Percentiles rank a stretch among this genome's conserved stretches.
Evolutionary conservation across 2,888 invertebrate genomes (phyloP).

Genomic region (Operophtera brumata): DNA sequence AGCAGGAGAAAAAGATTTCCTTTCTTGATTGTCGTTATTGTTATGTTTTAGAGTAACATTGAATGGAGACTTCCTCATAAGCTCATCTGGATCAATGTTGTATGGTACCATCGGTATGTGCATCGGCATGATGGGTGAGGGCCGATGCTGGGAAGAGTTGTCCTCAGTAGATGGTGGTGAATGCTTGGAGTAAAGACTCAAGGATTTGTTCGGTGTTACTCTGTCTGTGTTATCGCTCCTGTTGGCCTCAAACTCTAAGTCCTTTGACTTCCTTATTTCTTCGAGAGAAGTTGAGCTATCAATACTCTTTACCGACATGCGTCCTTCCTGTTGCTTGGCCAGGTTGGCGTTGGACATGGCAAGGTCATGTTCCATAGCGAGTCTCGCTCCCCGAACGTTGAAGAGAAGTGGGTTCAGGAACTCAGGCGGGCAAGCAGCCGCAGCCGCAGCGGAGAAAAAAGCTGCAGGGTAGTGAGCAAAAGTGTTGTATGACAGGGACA

Average conservation of each 20-base stretch:
- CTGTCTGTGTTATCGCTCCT: slow-evolving; percentile 68
- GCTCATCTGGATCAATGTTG: slow-evolving; percentile 59
- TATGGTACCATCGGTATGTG: slow-evolving; percentile 59
- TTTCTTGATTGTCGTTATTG: slow-evolving; percentile 54
- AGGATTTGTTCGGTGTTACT: slow-evolving; percentile 79
- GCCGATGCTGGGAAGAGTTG: slow-evolving; percentile 81
- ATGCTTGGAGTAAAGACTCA: slow-evolving; percentile 74
- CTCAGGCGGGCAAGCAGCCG: slow-evolving; percentile 80
- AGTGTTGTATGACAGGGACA: slow-evolving; percentile 83
- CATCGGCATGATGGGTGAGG: slow-evolving; percentile 84
- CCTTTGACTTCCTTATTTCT: slow-evolving; percentile 62
- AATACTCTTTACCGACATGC: slow-evolving; percentile 70
- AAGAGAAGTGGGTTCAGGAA: slow-evolving; percentile 84
- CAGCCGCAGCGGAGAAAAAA: slow-evolving; percentile 72
- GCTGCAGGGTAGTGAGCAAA: slow-evolving; percentile 83
- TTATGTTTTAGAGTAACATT: slow-evolving; percentile 61
- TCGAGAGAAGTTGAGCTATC: slow-evolving; percentile 71
- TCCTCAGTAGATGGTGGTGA: slow-evolving; percentile 86
- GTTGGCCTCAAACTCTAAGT: slow-evolving; percentile 55
- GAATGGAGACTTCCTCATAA: slow-evolving; percentile 64
- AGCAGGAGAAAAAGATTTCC: slow-evolving; percentile 53
- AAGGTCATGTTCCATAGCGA: slow-evolving; percentile 76
- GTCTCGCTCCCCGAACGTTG: slow-evolving; percentile 77
- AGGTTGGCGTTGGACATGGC: slow-evolving; percentile 77
- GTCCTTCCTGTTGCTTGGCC: slow-evolving; percentile 72